Evolutionary conservation across 92 coral and sea anemone species (phyloP), one percentile per base, ranked within the genome.

Genomic region (Paramuricea clavata): DNA sequence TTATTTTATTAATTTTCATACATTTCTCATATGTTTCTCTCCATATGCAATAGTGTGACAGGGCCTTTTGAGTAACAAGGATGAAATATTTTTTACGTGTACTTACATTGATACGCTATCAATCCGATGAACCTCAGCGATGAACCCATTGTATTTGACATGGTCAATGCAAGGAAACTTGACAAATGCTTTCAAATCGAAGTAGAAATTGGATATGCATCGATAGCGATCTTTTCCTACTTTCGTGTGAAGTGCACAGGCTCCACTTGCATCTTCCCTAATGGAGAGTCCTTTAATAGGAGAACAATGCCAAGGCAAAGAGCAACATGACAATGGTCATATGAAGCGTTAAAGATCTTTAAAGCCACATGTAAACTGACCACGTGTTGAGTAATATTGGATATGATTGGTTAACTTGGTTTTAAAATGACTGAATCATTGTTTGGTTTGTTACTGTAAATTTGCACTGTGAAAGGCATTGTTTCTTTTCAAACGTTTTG

Each of bases 191-290:
- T 67, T 67, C 43, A 67, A 28, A 16, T 67, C 74, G 43, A 67
- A 67, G 39, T 67, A 67, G 22, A 67, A 67, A 28, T 67, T 67
- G 17, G 74, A 67, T 17, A 67, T 28, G 74, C 74, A 67, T 6
- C 34, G 8, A n/a, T 67, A 67, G 5, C 27, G 21, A 17, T 67
- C 39, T 28, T 67, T 67, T 13, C 10, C 19, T 23, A 67, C 17
- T 34, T 67, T 67, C 12, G 74, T 23, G 22, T 67, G 74, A 15
- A 67, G 43, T 2, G 74, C 42, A 28, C 74, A 7, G 19, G 15
- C 39, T 11, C 74, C 74, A 67, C 33, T 67, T 15, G 9, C 74
- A n/a, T 67, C 74, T 30, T 67, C 74, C 8, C 74, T 23, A 25
- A 67, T 31, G 21, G 74, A 30, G 9, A 67, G 30, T 16, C 74